phyloP scores from a whole-genome alignment of 1,140 invertebrate genomes.

The Meloidogyne exigua region DNA sequence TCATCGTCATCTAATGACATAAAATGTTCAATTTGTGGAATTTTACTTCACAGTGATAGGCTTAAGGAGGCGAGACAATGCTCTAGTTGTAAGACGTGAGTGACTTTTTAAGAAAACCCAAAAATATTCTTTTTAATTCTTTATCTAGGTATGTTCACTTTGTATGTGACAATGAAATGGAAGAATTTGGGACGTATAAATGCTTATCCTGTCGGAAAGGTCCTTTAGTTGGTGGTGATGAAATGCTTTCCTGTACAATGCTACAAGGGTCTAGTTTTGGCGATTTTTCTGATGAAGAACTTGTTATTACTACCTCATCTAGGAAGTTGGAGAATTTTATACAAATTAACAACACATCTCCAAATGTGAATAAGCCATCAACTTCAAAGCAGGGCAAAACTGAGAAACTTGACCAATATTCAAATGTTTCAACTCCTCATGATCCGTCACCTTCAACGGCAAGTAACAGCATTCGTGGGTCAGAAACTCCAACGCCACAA shows the following conservation, averaged over 20 bases:
- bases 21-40: conserved; percentile 6
- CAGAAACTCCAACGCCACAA: neutral
- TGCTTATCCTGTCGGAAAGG: conserved; percentile 20
- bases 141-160: neutral
- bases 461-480: neutral
- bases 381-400: neutral
- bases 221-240: conserved; percentile 17
- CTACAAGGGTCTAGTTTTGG: neutral
- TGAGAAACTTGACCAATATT: conserved; percentile 11
- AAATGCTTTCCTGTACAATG: conserved; percentile 11
- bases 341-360: neutral
- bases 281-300: conserved; percentile 26
- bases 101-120: neutral
- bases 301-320: neutral
- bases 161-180: conserved; percentile 13
- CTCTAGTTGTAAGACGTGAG: conserved; percentile 24
- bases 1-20: neutral
- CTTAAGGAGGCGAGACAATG: neutral
- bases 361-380: neutral
- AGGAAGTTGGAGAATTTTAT: neutral
- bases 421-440: conserved; percentile 9
- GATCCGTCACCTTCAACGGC: conserved; percentile 13
- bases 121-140: too few species aligned
- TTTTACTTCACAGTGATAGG: neutral
- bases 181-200: neutral